Base-by-base conservation (phyloP, 2,113 vertebrate species). In the Nansenia antarctica region DNA sequence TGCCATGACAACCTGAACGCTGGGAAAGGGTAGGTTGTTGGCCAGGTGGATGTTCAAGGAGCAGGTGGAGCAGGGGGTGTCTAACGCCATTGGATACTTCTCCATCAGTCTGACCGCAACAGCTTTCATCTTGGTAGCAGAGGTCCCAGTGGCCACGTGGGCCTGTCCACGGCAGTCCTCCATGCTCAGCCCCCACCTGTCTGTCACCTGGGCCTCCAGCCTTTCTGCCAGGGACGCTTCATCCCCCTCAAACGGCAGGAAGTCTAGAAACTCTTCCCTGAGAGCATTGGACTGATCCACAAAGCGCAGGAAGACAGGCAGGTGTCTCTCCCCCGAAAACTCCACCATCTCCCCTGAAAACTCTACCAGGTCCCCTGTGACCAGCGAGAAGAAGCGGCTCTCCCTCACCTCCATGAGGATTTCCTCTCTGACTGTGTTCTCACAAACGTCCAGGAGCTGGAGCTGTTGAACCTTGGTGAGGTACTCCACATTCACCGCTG, bases 161-260 rank as follows among this genome's bases (percentile, higher is more conserved):
- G 95, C 94, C 79, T 96, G 96, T 31, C 95, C 96, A 1, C 95
- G 92, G 55, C 95, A 98, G 76, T 95, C 94, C 27, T 97, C 95
- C 95, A 98, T 94, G 81, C 94, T 95, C 3, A 98, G 85, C 2
- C 95, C 94, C 95, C 95, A 97, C 7, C 96, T 95, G 22, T 96
- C 94, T 0, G 93, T 95, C 69, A 98, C 87, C 9, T 92, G 93
- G 0, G 89, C 65, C 2, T 95, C 94, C 65, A 98, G 93, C 67
- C 92, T 93, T 57, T 94, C 92, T 0, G 94, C 92, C 74, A 97
- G 82, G 0, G 71, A 70, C 9, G 68, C 87, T 2, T 95, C 92
- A 15, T 96, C 93, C 0, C 88, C 90, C 45, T 95, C 94, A 2
- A 94, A 95, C 0, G 89, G 88, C 32, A 97, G 69, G 62, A 98